These are phyloP conservation scores for Amblyopsis hoosieri DNA, from an alignment of 2,797 vertebrate species.

Conservation along the genomic window DNA sequence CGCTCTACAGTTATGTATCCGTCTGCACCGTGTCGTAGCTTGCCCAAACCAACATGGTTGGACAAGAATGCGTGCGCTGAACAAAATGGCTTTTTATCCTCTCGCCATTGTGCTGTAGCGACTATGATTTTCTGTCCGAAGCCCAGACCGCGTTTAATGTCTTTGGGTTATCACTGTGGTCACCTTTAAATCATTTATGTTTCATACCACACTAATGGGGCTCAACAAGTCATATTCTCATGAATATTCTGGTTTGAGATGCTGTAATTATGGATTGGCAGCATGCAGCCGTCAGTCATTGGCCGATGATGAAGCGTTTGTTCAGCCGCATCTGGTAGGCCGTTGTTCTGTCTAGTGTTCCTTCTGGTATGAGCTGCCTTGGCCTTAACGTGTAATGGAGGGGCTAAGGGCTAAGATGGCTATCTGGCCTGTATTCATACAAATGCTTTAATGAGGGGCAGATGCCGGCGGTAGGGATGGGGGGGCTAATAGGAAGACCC, in stretches of 20 bases:
- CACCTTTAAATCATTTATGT: slow-evolving; percentile 19
- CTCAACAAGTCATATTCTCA: slow-evolving; percentile 44
- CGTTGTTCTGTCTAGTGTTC: slow-evolving; percentile 13
- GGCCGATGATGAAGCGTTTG: slow-evolving; percentile 4
- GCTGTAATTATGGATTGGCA: slow-evolving; percentile 28
- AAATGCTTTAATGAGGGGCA: slow-evolving; percentile 69
- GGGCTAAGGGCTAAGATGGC: slow-evolving; percentile 25
- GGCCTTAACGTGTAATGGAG: slow-evolving; percentile 8
- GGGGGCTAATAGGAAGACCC: slow-evolving; percentile 44
- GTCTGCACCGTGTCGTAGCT: slow-evolving; percentile 64
- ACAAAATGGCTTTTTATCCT: slow-evolving; percentile 65
- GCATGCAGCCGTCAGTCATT: slow-evolving; percentile 35
- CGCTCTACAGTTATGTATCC: slow-evolving; percentile 42
- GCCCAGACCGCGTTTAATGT: slow-evolving; percentile 47
- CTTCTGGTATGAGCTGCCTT: slow-evolving; percentile 30
- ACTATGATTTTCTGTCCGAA: slow-evolving; percentile 35
- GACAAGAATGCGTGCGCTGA: slow-evolving; percentile 60
- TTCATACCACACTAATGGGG: slow-evolving; percentile 35
- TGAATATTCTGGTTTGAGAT: slow-evolving; percentile 43
- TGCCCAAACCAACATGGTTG: slow-evolving; percentile 68
- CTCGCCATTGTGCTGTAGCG: slow-evolving; percentile 40
- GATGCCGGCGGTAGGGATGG: slow-evolving; percentile 48
- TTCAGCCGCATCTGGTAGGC: slow-evolving; percentile 29
- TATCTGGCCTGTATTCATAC: slow-evolving; percentile 51
- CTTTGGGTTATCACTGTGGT: slow-evolving; percentile 57